Evolutionary conservation across 2,888 invertebrate species (phyloP).

Genomic region (Allophyes oxyacanthae): DNA sequence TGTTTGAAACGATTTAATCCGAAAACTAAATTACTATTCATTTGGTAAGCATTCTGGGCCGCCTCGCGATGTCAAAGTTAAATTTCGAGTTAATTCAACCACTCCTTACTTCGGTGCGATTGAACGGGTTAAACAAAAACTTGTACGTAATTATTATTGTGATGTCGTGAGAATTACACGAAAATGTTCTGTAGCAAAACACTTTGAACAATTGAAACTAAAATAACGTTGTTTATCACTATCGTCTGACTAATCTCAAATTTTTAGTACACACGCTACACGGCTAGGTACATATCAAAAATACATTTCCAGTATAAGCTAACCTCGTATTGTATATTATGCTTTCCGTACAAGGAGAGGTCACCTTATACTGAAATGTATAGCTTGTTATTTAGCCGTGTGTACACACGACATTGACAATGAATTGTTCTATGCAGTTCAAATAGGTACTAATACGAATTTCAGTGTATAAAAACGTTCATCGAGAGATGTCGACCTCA

Average conservation of each 20-base stretch:
- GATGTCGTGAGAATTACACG: constrained; percentile 51
- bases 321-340: no score
- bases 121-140: constrained; percentile 54
- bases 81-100: constrained; percentile 76
- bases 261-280: not conserved
- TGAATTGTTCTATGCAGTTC: constrained; percentile 3
- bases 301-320: no score
- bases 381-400: no score
- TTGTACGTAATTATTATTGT: constrained; percentile 59
- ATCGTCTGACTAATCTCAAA: constrained; percentile 33
- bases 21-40: constrained; percentile 88
- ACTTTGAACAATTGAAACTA: constrained; percentile 38
- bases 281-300: no score
- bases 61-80: constrained; percentile 83
- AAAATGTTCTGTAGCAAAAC: constrained; percentile 33
- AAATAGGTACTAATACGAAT: not conserved
- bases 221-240: constrained; percentile 27
- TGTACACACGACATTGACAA: no score
- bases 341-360: no score
- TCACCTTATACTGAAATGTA: no score
- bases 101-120: constrained; percentile 49
- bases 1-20: constrained; percentile 88
- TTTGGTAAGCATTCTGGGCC: constrained; percentile 85
- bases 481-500: not conserved
- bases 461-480: not conserved